Base-by-base conservation (phyloP, 1,140 invertebrate genomes). In the Drosophila busckii region DNA sequence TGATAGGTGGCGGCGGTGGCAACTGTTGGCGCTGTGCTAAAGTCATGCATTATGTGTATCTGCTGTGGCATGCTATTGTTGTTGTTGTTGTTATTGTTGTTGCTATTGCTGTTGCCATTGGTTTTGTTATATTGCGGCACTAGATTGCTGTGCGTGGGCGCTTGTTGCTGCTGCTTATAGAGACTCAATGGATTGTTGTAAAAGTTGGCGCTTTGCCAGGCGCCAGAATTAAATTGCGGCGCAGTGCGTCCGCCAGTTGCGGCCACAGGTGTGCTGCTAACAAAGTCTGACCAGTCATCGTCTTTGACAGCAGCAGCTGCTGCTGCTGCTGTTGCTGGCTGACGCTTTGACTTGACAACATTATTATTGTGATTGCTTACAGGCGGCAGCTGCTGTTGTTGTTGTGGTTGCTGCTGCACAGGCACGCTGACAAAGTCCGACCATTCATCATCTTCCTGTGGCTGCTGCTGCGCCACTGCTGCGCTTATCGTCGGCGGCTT, bases 251-350 rank as follows among this genome's bases (percentile, higher is more conserved):
- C 32, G 8, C 8, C 32, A 5, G 8, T 31, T 10, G 20, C 25
- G 1, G 40, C 10, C 3, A 42, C 31, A 13, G 84, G 75, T 4
- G 88, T 88, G 69, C 90, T 90, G 16, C 90, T 91, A n/a, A 91
- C 90, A 70, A 92, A 92, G 46, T 91, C 90, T 9, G 90, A 90
- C 91, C 91, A 91, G 63, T 91, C 91, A 48, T 91, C 91, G 22
- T 91, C 91, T 40, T 90, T 90, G 0, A 40, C 20, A n/a, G 13
- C 50, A 16, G 12, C 19, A 7, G 23, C 4, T 8, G 6, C 20
- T 49, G 28, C 19, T 73, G 38, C 70, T 6, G 67, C 5, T 16
- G 15, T 7, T 19, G 9, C n/a, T 3, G 16, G n/a, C 12, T 65
- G 61, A 16, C 50, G 54, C 13, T 19, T 17, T n/a, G n/a, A n/a